Percentiles rank a stretch among this genome's conserved stretches.
Evolutionary conservation across 2,797 vertebrate species (phyloP).

Genomic region (Emydoidea blandingii): DNA sequence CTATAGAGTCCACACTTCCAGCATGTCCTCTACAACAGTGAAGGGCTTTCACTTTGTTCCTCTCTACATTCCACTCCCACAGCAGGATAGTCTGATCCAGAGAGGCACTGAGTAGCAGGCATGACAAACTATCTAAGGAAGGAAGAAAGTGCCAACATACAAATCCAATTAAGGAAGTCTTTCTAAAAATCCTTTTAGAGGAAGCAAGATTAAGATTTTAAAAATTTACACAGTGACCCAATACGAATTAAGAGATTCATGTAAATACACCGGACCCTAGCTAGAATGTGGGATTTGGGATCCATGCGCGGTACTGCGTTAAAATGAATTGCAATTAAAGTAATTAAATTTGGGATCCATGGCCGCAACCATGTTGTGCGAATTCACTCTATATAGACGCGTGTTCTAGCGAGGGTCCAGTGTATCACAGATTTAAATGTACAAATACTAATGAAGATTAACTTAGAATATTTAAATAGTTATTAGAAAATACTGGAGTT

Average conservation of each 20-base stretch:
- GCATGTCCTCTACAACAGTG: slow-evolving; percentile 96
- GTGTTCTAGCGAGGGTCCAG: too few species aligned
- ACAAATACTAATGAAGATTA: neutral
- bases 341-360: too few species aligned
- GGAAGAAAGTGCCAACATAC: neutral
- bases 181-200: neutral
- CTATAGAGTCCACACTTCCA: slow-evolving; percentile 92
- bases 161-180: neutral
- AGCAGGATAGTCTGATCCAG: slow-evolving; percentile 95
- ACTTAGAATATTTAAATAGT: neutral
- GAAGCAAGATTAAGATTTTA: neutral
- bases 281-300: too few species aligned
- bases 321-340: too few species aligned
- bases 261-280: neutral
- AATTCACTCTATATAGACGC: too few species aligned
- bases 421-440: neutral
- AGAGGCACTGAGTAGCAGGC: slow-evolving; percentile 92
- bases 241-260: neutral
- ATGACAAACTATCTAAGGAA: slow-evolving; percentile 78
- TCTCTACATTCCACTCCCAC: slow-evolving; percentile 97
- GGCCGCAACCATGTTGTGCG: too few species aligned
- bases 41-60: slow-evolving; percentile 91
- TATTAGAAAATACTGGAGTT: neutral
- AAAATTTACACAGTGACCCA: neutral
- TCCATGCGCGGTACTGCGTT: too few species aligned